Evolutionary conservation across 2,797 vertebrate species (phyloP).

Genomic region (Pempheris klunzingeri): DNA sequence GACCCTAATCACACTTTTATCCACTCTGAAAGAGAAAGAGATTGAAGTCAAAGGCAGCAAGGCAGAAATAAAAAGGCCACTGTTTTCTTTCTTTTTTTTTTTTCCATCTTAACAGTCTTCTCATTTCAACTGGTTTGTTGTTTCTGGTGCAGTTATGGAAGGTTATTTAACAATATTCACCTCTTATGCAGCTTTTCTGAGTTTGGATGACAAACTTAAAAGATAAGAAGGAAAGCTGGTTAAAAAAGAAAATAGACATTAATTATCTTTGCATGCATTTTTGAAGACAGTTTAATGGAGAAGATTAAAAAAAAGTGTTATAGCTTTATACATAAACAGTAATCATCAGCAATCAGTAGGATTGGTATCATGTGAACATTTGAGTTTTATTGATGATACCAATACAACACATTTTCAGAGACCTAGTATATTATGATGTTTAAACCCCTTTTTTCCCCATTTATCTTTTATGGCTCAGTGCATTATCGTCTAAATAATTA

Average conservation of each 20-base stretch:
- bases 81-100: conserved; percentile 8
- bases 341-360: background rate
- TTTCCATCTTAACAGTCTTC: background rate
- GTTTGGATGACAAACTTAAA: background rate
- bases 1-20: conserved; percentile 53
- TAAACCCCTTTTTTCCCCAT: no score
- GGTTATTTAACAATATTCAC: background rate
- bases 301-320: no score
- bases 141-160: background rate
- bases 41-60: background rate
- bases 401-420: background rate
- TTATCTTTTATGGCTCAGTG: no score
- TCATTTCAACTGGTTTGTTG: background rate
- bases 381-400: no score
- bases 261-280: background rate
- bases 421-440: no score
- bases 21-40: conserved; percentile 9
- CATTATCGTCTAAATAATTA: no score
- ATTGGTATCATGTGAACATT: background rate
- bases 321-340: no score
- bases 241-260: background rate
- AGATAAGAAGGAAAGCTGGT: background rate
- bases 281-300: background rate
- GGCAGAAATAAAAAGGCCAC: background rate
- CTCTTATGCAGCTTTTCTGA: background rate